Evolutionary conservation across 1,140 invertebrate genomes (phyloP).

Genomic region (Drosophila leontia): DNA sequence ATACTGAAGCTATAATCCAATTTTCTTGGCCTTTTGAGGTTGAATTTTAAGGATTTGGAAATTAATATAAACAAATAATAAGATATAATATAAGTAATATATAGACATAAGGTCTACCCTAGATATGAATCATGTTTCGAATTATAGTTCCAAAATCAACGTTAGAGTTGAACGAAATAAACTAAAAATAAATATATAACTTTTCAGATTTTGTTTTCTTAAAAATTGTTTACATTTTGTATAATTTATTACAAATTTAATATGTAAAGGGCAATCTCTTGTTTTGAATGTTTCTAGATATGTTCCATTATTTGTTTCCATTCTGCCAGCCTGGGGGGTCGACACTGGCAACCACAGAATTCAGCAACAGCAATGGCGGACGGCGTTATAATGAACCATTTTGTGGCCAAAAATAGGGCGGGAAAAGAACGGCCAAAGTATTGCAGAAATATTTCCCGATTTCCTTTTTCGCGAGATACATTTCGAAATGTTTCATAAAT

Average conservation of each 20-base stretch:
- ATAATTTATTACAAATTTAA: too few relatives aligned
- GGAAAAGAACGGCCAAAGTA: constrained; percentile 1
- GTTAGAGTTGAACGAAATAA: too few relatives aligned
- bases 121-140: too few relatives aligned
- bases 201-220: too few relatives aligned
- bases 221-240: too few relatives aligned
- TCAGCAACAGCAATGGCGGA: constrained; percentile 67
- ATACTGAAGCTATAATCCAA: too few relatives aligned
- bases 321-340: not conserved
- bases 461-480: constrained; percentile 23
- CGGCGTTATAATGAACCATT: constrained; percentile 76
- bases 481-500: constrained; percentile 54
- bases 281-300: not conserved
- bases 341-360: constrained; percentile 58
- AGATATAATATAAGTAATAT: too few relatives aligned
- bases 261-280: not conserved
- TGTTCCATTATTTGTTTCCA: constrained; percentile 33
- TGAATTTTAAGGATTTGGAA: not conserved
- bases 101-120: too few relatives aligned
- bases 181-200: too few relatives aligned
- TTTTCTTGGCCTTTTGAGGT: not conserved
- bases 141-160: too few relatives aligned
- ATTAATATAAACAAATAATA: not conserved
- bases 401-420: constrained; percentile 54
- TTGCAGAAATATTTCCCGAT: constrained; percentile 24